A percentile compares a stretch with the other conserved stretches of the same genome.
phyloP scores from a whole-genome alignment of 2,113 vertebrate species.

The Nematolebias whitei region DNA sequence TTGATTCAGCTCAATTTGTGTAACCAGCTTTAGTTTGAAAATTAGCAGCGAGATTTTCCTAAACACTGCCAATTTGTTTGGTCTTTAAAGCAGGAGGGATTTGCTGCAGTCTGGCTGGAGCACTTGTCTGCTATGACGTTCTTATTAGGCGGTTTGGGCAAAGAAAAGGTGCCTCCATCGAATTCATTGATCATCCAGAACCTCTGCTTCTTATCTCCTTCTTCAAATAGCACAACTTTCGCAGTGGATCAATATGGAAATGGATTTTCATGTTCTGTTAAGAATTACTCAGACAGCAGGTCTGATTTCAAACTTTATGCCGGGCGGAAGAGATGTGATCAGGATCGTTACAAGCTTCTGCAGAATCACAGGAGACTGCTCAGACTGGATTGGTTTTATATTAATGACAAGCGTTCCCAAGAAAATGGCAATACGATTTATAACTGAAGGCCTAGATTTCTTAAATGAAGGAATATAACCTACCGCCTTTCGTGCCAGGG shows the following conservation, averaged over 20 bases:
- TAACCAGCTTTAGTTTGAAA: conserved; percentile 71
- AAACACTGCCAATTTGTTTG: conserved; percentile 70
- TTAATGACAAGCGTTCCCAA: not conserved
- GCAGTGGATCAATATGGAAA: conserved; percentile 50
- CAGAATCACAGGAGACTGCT: not conserved
- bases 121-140: conserved; percentile 46
- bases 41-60: conserved; percentile 72
- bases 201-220: conserved; percentile 35
- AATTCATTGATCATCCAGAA: conserved; percentile 54
- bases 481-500: too few relatives aligned
- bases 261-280: conserved; percentile 56
- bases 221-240: conserved; percentile 42
- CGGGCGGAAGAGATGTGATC: conserved; percentile 9
- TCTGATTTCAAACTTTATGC: conserved; percentile 40
- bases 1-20: conserved; percentile 75
- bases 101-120: conserved; percentile 43
- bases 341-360: conserved; percentile 9
- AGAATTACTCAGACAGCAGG: conserved; percentile 56
- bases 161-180: conserved; percentile 54
- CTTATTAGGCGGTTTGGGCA: conserved; percentile 57
- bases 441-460: not conserved
- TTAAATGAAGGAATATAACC: not conserved
- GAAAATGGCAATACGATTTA: conserved; percentile 12
- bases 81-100: conserved; percentile 59
- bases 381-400: not conserved